These are phyloP conservation scores for Oenanthe oenanthe DNA, from an alignment of 2,113 vertebrate genomes.

Conservation along the genomic window DNA sequence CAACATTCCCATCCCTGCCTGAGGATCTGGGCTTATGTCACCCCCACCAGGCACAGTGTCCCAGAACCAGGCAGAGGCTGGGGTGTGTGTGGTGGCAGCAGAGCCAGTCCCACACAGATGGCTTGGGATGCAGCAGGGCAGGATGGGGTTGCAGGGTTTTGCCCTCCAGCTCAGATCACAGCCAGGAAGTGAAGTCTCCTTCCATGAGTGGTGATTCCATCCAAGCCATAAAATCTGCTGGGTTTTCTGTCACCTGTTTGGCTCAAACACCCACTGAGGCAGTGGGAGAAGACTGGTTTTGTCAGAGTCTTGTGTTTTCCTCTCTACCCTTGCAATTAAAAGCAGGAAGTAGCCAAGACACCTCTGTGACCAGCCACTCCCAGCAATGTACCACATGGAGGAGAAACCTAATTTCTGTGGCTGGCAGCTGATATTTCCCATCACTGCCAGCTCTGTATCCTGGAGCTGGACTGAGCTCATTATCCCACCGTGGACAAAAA, in stretches of 20 bases:
- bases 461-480: neutral
- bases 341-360: neutral
- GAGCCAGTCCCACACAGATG: neutral
- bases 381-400: neutral
- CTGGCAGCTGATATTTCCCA: neutral
- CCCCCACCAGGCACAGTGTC: rapidly evolving
- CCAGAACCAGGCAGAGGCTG: neutral
- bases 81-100: neutral
- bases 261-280: neutral
- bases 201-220: neutral
- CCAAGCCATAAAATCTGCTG: neutral
- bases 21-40: neutral
- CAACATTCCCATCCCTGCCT: neutral
- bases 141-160: neutral
- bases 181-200: neutral
- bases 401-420: constrained; percentile 8
- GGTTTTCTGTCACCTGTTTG: neutral
- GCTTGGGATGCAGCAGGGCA: rapidly evolving
- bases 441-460: neutral
- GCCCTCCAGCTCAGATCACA: neutral
- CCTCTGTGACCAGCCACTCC: neutral
- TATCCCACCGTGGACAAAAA: neutral
- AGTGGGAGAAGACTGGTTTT: neutral
- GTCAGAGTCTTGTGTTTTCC: neutral
- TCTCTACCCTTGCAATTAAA: neutral